Evolutionary conservation across 2,888 invertebrate species (phyloP), one percentile per base, ranked within the genome.

Genomic region (Xylophagus ater): DNA sequence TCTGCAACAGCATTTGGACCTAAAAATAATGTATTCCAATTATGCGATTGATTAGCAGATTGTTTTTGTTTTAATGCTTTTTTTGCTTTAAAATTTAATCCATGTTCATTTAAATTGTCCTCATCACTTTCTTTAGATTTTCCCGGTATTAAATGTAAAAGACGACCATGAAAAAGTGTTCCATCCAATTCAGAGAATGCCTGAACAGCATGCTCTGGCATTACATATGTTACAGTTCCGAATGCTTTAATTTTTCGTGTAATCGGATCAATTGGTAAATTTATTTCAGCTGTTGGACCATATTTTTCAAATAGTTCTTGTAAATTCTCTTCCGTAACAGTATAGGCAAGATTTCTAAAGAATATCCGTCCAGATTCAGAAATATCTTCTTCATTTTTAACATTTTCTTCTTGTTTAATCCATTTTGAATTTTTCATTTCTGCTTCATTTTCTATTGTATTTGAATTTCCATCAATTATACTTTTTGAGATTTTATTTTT

Each of bases 1-100:
- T 94, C 89, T 0, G 92, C 94, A 1, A 98, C 83, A 2, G 94
- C 92, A 65, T 93, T 88, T 10, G 81, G 74, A 0, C 93, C 93
- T 48, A 98, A 67, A 59, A 98, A 98, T 33, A 98, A 62, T 0
- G 89, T 78, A 65, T 98, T 98, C 98, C 98, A 98, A 59, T 92
- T 96, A 60, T 89, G 84, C 0, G 86, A 74, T 0, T 81, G 81
- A 35, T 77, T 78, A 4, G 81, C 82, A 54, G 74, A 72, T 15
- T 74, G 69, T 62, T 90, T 93, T 47, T 78, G 64, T 57, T 84
- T 76, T 37, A 78, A 68, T 4, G 74, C 74, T 56, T 89, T 92
- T 60, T 87, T 86, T 55, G 84, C 75, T 57, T 93, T 93, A 60
- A 74, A 94, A 14, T 78, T 76, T 1, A 82, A 67, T 1, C 73